Base-by-base conservation (phyloP, 1,140 invertebrate species). In the Limonius californicus region DNA sequence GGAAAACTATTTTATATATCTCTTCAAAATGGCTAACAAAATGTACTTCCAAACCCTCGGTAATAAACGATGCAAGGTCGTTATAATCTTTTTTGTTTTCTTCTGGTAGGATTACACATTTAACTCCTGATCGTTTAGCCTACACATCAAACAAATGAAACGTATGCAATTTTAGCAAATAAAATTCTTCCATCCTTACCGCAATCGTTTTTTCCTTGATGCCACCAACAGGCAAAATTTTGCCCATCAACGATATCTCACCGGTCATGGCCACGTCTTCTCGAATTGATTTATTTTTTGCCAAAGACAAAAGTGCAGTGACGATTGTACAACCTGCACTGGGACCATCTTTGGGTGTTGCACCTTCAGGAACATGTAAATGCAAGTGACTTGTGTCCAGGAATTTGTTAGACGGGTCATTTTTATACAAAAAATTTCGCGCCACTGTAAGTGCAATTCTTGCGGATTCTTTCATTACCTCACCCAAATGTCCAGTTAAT, bases 381-480 rank as follows among this genome's bases (percentile, higher is more conserved):
- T 99, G 97, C 19, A 99, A 79, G 75, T 95, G 89, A 62, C 84
- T 83, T 70, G 86, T 88, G 65, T 88, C 85, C 0, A 99, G 77
- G 70, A 94, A 92, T 58, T 83, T 82, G 75, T 97, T 98, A 0
- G 79, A 72, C 0, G 87, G 80, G 59, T 91, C 83, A 3, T 82
- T 66, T 18, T 79, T 72, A 0, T 75, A 64, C 20, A 98, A 69
- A 71, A 88, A 94, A 72, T 92, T 91, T 69, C 94, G 87, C 0
- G 97, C 92, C 50, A 94, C 96, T 0, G 95, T 98, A 67, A 97
- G 85, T 0, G 97, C 94, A 68, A 99, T 98, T 68, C 87, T 84
- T 14, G 90, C 89, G 0, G 95, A 98, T 76, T 99, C 97, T 80
- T 99, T 98, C 97, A 99, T 99, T 0, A 99, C 97, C 70, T 98